Conservation (phyloP, 2,888 invertebrate species). For the Imbricaverruca yamaguchii region DNA sequence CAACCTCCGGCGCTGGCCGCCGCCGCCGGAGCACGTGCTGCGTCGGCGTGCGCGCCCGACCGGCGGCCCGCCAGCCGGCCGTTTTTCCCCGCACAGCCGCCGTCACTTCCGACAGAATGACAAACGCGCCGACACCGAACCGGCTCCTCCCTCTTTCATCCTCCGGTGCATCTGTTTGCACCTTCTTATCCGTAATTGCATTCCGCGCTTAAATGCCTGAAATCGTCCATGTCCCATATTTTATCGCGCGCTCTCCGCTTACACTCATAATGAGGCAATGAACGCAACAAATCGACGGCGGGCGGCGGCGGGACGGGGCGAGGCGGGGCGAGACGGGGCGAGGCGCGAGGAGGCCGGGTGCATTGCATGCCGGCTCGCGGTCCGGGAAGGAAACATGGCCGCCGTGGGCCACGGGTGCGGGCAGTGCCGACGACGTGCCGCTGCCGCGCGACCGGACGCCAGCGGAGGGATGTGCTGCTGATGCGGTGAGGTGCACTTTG, state of each 20-base stretch:
- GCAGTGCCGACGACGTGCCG: too few relatives aligned
- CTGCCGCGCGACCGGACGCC: too few relatives aligned
- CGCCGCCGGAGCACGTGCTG: too few relatives aligned
- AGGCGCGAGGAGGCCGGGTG: neutral
- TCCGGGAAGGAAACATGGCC: neutral
- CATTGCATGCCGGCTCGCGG: neutral
- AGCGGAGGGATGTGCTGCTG: too few relatives aligned
- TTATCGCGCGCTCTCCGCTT: constrained; percentile 6
- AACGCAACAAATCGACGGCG: constrained; percentile 8
- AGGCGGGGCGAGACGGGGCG: neutral
- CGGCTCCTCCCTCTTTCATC: constrained; percentile 1
- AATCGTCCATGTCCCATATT: constrained; percentile 20
- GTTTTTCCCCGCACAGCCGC: neutral
- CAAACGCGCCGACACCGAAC: neutral
- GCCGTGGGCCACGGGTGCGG: neutral
- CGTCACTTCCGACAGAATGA: constrained; percentile 4
- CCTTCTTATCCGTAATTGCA: constrained; percentile 11
- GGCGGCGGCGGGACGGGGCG: neutral
- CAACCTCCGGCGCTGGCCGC: too few relatives aligned
- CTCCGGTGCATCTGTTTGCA: constrained; percentile 17
- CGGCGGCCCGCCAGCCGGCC: neutral
- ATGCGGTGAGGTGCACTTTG: too few relatives aligned
- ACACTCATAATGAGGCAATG: constrained; percentile 17
- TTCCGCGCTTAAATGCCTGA: constrained; percentile 16
- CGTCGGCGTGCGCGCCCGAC: neutral